Evolutionary conservation across 2,888 invertebrate species (phyloP), one percentile per base, ranked within the genome.

Genomic region (Campoplex nolae): DNA sequence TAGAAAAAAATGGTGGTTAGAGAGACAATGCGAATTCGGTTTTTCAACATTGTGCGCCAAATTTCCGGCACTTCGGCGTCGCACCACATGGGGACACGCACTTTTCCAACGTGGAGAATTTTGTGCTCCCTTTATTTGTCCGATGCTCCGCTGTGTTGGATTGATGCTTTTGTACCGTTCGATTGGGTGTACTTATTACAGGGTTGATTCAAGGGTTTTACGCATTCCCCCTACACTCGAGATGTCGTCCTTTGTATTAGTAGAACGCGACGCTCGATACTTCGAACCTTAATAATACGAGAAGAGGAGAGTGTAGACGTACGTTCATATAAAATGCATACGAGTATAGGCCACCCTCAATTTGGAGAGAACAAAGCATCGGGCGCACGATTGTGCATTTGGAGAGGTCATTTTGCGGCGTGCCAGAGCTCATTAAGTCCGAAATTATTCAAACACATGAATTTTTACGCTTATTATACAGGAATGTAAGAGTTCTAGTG

Each of bases 351-450:
- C 75, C 73, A 68, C 48, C 67, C 78, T 62, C 76, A 32, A 67
- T 79, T 28, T 77, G 23, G 67, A 76, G 70, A 85, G 88, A 83
- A 90, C 51, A 28, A 84, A 87, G 84, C 86, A 89, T 90, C 86
- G 86, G 88, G 86, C 76, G 71, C 51, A 70, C 85, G 88, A 88
- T 89, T 90, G 91, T 89, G 89, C 91, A 89, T 88, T 91, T 90
- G 79, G 87, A 82, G 84, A 67, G 80, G 79, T 62, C 86, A 73
- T 54, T 51, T 67, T 32, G 76, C 70, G 65, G 65, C 77, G 62
- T 87, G 85, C 84, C 91, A 89, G 23, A 23, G 88, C 62, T 90
- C 90, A 92, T 92, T 93, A 92, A 90, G 88, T 90, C 88, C 89
- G 87, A 92, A 92, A 81, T 81, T 62, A 81, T 71, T 67, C 81